Conservation (phyloP, 2,113 vertebrate species). For the Silurus meridionalis region DNA sequence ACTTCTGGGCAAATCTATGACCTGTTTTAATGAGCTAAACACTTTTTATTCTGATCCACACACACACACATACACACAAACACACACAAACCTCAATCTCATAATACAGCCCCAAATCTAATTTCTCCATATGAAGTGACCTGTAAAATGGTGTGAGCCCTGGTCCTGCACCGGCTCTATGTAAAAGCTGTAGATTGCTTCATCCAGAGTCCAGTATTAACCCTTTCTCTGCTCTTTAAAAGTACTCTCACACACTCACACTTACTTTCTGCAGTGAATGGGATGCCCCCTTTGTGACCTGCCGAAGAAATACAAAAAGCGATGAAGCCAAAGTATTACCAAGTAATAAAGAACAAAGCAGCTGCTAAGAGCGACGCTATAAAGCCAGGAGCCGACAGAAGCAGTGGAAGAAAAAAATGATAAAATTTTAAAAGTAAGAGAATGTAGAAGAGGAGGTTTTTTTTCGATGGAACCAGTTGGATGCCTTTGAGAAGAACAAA, state of each 20-base stretch:
- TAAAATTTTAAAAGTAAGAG: background rate
- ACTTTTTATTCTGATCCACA: background rate
- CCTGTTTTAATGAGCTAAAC: background rate
- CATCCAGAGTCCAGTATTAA: slow-evolving; percentile 68
- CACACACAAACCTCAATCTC: slow-evolving; percentile 55
- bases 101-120: slow-evolving; percentile 66
- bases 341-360: slow-evolving; percentile 11
- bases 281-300: slow-evolving; percentile 37
- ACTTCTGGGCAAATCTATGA: background rate
- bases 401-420: background rate
- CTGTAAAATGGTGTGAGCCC: slow-evolving; percentile 72
- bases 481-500: background rate
- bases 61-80: background rate
- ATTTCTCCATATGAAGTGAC: slow-evolving; percentile 73
- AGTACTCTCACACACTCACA: slow-evolving; percentile 26
- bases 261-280: slow-evolving; percentile 35
- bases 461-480: background rate
- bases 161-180: slow-evolving; percentile 61
- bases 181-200: slow-evolving; percentile 70
- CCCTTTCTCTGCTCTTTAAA: slow-evolving; percentile 58
- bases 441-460: background rate
- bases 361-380: background rate
- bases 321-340: slow-evolving; percentile 46
- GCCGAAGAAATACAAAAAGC: slow-evolving; percentile 35
- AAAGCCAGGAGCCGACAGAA: background rate